phyloP scores from a whole-genome alignment of 2,888 invertebrate genomes.

The Melanostoma mellinum region DNA sequence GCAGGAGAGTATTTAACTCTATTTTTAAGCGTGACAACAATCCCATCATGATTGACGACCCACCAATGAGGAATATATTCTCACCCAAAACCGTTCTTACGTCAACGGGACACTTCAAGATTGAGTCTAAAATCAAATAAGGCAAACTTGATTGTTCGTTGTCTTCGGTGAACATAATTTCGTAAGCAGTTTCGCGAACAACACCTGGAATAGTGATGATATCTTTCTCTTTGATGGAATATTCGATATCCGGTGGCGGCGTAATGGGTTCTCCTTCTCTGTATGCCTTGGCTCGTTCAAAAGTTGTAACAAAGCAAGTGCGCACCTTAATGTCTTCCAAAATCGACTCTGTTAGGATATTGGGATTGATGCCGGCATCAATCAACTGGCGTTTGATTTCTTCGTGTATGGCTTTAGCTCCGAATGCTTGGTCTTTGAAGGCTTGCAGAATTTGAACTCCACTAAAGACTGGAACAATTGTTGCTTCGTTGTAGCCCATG shows the following conservation, averaged over 20 bases:
- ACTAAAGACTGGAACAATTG: slow-evolving; percentile 92
- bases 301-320: slow-evolving; percentile 93
- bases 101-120: slow-evolving; percentile 92
- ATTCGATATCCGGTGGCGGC: slow-evolving; percentile 85
- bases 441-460: slow-evolving; percentile 93
- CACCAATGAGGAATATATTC: slow-evolving; percentile 94
- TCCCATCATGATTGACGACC: slow-evolving; percentile 92
- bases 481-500: slow-evolving; percentile 93
- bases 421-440: slow-evolving; percentile 91
- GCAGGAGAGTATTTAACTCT: slow-evolving; percentile 88
- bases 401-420: slow-evolving; percentile 87
- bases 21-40: slow-evolving; percentile 90
- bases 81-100: slow-evolving; percentile 89
- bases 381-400: slow-evolving; percentile 84
- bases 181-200: slow-evolving; percentile 91
- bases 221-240: slow-evolving; percentile 86
- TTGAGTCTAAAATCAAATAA: slow-evolving; percentile 92
- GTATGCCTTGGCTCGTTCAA: slow-evolving; percentile 86
- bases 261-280: slow-evolving; percentile 82
- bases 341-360: slow-evolving; percentile 83
- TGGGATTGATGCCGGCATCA: slow-evolving; percentile 80
- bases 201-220: slow-evolving; percentile 86
- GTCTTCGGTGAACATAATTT: slow-evolving; percentile 93
- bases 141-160: slow-evolving; percentile 91
- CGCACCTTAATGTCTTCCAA: slow-evolving; percentile 92